These are phyloP conservation scores for Smutsia temminckii DNA, from an alignment of 2,797 vertebrate genomes.

Conservation along the genomic window DNA sequence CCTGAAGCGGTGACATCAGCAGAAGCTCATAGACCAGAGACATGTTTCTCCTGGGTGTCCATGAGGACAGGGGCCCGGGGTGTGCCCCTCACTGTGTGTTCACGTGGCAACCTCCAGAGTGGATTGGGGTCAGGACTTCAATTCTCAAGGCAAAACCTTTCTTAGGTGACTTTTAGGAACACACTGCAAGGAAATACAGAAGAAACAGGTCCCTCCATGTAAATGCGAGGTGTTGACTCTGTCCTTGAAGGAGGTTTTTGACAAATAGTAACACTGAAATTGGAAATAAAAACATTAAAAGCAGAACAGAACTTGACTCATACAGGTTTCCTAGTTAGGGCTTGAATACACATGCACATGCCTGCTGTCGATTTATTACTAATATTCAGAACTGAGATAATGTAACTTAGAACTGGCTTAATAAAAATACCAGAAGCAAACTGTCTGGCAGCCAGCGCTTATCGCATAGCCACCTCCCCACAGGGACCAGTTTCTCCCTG, in stretches of 20 bases:
- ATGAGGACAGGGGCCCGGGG: background rate
- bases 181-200: background rate
- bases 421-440: constrained; percentile 50
- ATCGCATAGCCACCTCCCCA: background rate
- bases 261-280: constrained; percentile 26
- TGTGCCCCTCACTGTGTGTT: background rate
- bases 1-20: background rate
- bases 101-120: background rate
- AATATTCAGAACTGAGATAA: constrained; percentile 45
- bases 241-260: background rate
- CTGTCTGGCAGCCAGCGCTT: background rate
- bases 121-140: background rate
- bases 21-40: background rate
- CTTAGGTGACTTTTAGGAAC: background rate
- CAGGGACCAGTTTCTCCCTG: background rate
- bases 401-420: constrained; percentile 17
- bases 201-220: background rate
- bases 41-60: background rate
- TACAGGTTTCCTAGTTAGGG: background rate
- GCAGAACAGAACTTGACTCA: background rate
- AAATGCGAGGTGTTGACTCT: background rate
- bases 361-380: background rate
- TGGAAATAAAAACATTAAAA: constrained; percentile 52
- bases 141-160: constrained; percentile 8
- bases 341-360: background rate